Percentiles rank a stretch among this genome's conserved stretches.
Conservation (phyloP, 2,113 vertebrate species). For the Mormoops blainvillei region DNA sequence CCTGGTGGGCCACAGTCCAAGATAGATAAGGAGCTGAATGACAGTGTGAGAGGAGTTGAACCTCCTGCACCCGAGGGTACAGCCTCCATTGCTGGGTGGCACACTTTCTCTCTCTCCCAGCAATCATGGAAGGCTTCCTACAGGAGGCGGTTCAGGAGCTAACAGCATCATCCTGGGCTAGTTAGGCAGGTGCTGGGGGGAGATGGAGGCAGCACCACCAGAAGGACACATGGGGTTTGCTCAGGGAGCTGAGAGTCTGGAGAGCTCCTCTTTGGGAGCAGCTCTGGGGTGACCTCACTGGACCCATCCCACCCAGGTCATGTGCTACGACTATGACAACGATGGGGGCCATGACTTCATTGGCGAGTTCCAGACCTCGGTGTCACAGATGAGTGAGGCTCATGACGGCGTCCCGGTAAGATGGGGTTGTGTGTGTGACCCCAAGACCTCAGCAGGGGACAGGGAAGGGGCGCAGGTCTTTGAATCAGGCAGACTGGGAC, state of each 20-base stretch:
- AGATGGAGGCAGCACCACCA: neutral
- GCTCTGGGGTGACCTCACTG: neutral
- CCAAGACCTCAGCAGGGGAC: neutral
- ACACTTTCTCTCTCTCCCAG: neutral
- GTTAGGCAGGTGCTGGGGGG: neutral
- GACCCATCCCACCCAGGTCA: conserved; percentile 83
- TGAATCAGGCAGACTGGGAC: neutral
- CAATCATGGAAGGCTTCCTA: neutral
- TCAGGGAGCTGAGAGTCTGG: neutral
- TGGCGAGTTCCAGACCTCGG: conserved; percentile 92
- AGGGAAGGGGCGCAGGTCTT: neutral
- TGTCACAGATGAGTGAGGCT: conserved; percentile 89
- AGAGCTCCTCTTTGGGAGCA: neutral
- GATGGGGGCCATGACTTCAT: conserved; percentile 98
- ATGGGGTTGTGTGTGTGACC: accelerated
- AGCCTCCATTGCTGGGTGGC: neutral
- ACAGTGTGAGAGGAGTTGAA: neutral
- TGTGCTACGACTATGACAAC: conserved; percentile 96
- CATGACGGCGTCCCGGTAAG: conserved; percentile 88
- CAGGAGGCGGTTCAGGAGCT: neutral
- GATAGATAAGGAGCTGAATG: neutral
- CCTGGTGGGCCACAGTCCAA: neutral
- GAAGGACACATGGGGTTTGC: neutral
- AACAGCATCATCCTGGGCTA: neutral
- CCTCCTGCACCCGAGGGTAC: neutral